phyloP scores from a whole-genome alignment of 1,140 invertebrate species.

The Rhizoglyphus robini region DNA sequence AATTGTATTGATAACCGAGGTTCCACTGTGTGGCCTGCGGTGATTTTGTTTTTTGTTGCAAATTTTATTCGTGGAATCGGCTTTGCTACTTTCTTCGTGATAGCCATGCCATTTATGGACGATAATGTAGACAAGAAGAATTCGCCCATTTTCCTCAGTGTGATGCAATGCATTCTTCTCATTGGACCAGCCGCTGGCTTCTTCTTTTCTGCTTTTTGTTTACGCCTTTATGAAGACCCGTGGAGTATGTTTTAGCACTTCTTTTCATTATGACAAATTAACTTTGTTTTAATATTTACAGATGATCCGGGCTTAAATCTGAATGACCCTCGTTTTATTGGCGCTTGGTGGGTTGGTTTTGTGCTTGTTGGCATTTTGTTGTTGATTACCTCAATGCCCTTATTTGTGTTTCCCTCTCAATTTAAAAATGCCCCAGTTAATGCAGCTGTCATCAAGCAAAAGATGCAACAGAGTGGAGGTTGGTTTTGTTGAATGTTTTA shows the following conservation, averaged over 20 bases:
- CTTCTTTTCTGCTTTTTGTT: slow-evolving; percentile 24
- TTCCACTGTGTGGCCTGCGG: slow-evolving; percentile 3
- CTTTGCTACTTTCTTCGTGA: slow-evolving; percentile 23
- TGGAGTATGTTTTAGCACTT: background rate
- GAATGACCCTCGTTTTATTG: slow-evolving; percentile 34
- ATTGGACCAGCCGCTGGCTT: slow-evolving; percentile 27
- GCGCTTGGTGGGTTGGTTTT: slow-evolving; percentile 43
- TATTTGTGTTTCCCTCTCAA: slow-evolving; percentile 26
- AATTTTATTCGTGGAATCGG: slow-evolving; percentile 25
- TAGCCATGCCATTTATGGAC: slow-evolving; percentile 30
- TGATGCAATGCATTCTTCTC: slow-evolving; percentile 35
- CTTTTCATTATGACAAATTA: slow-evolving; percentile 14
- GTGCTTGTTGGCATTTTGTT: slow-evolving; percentile 25
- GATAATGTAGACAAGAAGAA: slow-evolving; percentile 31
- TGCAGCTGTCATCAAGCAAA: background rate
- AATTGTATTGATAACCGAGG: background rate
- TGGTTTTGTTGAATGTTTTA: too few species aligned
- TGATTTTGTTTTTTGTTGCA: slow-evolving; percentile 19
- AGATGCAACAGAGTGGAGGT: background rate
- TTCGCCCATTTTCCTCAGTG: slow-evolving; percentile 27
- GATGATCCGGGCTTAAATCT: slow-evolving; percentile 22
- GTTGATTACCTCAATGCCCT: slow-evolving; percentile 25
- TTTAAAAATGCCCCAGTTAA: slow-evolving; percentile 31
- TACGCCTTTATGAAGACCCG: slow-evolving; percentile 27
- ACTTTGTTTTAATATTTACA: slow-evolving; percentile 27